A percentile compares a stretch with the other conserved stretches of the same genome.
These are phyloP conservation scores for Lithobates pipiens DNA, from an alignment of 2,797 vertebrate genomes.

Conservation along the genomic window DNA sequence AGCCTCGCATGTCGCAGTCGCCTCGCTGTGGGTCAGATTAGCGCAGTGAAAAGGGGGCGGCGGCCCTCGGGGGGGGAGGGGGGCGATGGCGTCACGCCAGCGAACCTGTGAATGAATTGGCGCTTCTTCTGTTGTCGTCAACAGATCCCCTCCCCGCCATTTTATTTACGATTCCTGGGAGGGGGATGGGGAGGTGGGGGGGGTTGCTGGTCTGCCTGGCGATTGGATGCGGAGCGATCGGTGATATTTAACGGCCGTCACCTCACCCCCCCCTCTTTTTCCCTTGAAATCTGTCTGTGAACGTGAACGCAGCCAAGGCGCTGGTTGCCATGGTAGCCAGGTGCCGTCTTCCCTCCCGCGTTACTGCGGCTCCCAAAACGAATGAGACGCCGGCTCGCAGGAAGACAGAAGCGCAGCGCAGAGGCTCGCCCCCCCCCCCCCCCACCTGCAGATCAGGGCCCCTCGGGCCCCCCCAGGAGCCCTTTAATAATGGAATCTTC, in stretches of 20 bases:
- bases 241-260: not conserved
- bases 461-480: not conserved
- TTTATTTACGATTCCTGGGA: too few relatives aligned
- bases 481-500: too few relatives aligned
- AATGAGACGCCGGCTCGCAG: slow-evolving; percentile 15
- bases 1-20: too few relatives aligned
- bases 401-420: not conserved
- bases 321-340: slow-evolving; percentile 49
- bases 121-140: too few relatives aligned
- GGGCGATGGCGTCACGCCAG: too few relatives aligned
- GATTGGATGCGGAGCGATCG: not conserved
- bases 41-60: too few relatives aligned
- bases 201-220: too few relatives aligned
- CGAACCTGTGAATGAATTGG: too few relatives aligned
- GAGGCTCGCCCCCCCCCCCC: not conserved
- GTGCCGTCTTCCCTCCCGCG: not conserved
- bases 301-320: slow-evolving; percentile 4
- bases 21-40: too few relatives aligned
- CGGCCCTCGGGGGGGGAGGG: too few relatives aligned
- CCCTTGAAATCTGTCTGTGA: not conserved
- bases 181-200: too few relatives aligned
- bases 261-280: not conserved
- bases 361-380: not conserved
- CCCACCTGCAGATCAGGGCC: not conserved
- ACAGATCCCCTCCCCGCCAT: too few relatives aligned